A percentile compares a stretch with the other conserved stretches of the same genome.
Evolutionary conservation across 1,140 invertebrate genomes (phyloP).

Genomic region (Conus betulinus): DNA sequence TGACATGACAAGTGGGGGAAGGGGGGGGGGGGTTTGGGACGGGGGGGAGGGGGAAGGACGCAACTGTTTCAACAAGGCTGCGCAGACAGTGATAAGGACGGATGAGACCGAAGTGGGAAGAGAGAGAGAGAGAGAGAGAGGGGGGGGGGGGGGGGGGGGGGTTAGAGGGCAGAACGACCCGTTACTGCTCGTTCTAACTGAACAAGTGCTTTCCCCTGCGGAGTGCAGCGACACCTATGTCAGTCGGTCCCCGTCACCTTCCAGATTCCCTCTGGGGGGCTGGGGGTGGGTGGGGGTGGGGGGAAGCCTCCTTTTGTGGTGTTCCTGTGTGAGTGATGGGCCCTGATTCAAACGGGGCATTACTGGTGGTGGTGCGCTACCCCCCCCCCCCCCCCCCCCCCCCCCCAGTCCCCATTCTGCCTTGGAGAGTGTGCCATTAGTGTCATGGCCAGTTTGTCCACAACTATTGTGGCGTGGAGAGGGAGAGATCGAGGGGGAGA

Average conservation of each 20-base stretch:
- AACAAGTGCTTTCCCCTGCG: neutral
- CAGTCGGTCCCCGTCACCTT: neutral
- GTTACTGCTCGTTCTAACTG: neutral
- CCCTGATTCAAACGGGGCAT: neutral
- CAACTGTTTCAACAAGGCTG: neutral
- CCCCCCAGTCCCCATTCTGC: neutral
- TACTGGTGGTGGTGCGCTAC: neutral
- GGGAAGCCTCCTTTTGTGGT: no score
- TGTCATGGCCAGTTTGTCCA: neutral
- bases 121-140: no score
- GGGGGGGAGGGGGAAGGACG: neutral
- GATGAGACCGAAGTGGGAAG: neutral
- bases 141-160: no score
- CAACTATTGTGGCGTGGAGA: neutral
- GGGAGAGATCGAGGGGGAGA: neutral
- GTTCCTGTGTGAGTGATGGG: neutral
- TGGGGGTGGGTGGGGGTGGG: no score
- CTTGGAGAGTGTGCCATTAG: neutral
- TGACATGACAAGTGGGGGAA: neutral
- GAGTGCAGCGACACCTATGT: neutral
- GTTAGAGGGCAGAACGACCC: neutral
- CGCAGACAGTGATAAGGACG: neutral
- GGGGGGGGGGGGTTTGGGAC: no score
- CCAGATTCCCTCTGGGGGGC: neutral
- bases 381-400: neutral